Evolutionary conservation across 2,113 vertebrate genomes (phyloP).

Genomic region (Malurus cyaneus): DNA sequence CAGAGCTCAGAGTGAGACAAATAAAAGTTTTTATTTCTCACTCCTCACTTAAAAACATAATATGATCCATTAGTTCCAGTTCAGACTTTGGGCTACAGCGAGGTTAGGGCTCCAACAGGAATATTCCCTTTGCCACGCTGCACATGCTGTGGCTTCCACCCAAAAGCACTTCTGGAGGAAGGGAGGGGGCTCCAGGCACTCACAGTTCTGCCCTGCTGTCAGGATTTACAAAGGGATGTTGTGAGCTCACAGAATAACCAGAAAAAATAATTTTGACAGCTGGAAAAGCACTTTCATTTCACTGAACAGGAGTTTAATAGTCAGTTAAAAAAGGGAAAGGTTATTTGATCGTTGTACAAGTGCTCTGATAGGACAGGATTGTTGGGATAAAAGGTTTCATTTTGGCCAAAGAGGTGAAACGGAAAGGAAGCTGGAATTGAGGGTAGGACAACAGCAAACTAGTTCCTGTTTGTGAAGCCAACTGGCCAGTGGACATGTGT

Average conservation of each 20-base stretch:
- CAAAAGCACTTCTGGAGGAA: conserved; percentile 46
- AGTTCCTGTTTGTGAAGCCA: not conserved
- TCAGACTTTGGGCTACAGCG: not conserved
- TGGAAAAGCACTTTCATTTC: conserved; percentile 37
- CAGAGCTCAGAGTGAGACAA: not conserved
- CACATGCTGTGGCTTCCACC: conserved; percentile 11
- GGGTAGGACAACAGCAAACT: not conserved
- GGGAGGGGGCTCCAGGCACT: conserved; percentile 13
- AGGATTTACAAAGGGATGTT: conserved; percentile 30
- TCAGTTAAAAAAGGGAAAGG: not conserved
- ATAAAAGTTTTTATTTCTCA: conserved; percentile 6
- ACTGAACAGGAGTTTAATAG: not conserved
- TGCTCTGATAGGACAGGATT: not conserved
- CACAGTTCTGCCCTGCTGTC: not conserved
- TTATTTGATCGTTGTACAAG: not conserved
- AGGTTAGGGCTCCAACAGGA: not conserved
- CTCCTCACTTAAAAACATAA: not conserved
- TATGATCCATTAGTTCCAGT: not conserved
- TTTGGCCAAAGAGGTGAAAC: not conserved
- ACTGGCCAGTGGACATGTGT: rapidly evolving
- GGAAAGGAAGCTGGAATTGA: not conserved
- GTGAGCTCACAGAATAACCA: not conserved
- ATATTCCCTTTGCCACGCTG: not conserved
- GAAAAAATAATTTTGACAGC: conserved; percentile 36
- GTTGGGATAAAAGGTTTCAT: not conserved